Conservation (phyloP, 2,797 vertebrate species). For the Sebastes flavidus region DNA sequence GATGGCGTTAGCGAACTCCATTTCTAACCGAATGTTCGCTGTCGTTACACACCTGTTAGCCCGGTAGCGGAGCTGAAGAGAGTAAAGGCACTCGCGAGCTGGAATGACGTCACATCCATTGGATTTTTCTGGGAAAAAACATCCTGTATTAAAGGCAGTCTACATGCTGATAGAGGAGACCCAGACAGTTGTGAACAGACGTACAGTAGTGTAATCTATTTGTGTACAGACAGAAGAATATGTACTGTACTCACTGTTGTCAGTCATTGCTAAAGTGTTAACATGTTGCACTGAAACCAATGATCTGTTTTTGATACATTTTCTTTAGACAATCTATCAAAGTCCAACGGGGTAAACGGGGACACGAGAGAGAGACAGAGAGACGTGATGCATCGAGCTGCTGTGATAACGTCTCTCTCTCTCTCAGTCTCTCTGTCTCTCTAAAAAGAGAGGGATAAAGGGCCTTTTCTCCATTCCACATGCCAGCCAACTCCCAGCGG, state of each 20-base stretch:
- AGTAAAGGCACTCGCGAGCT: too few species aligned
- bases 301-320: not conserved
- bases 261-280: not conserved
- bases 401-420: slow-evolving; percentile 45
- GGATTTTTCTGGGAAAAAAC: too few species aligned
- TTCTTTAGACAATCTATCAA: not conserved
- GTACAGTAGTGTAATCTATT: too few species aligned
- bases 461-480: slow-evolving; percentile 77
- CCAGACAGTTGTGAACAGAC: too few species aligned
- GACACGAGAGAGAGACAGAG: not conserved
- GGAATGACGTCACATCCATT: too few species aligned
- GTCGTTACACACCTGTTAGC: too few species aligned
- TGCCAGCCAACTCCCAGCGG: slow-evolving; percentile 91
- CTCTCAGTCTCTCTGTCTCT: not conserved
- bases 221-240: not conserved
- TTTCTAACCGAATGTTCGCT: too few species aligned
- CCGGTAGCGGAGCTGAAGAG: too few species aligned
- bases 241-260: too few species aligned
- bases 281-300: not conserved
- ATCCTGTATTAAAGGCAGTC: too few species aligned
- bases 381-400: slow-evolving; percentile 15
- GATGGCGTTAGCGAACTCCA: too few species aligned
- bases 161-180: too few species aligned
- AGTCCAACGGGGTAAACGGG: not conserved
- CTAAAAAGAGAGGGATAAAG: slow-evolving; percentile 51